Evolutionary conservation across 2,113 vertebrate species (phyloP).

Genomic region (Tenrec ecaudatus): DNA sequence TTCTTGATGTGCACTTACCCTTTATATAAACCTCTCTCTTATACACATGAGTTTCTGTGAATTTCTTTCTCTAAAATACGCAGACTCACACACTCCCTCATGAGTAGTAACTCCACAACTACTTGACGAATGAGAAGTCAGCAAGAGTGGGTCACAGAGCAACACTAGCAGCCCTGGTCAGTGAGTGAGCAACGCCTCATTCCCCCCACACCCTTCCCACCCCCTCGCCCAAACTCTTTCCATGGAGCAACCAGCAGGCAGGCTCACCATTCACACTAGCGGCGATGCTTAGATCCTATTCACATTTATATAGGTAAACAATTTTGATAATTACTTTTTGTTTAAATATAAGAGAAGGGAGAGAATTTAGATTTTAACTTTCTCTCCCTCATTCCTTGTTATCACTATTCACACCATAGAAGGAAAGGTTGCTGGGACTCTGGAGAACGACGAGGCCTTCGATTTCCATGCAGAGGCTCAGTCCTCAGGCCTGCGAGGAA

Average conservation of each 20-base stretch:
- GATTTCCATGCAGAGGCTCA: no score
- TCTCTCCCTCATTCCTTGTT: background rate
- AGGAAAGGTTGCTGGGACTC: background rate
- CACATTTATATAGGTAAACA: background rate
- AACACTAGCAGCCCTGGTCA: background rate
- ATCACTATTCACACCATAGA: background rate
- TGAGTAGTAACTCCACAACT: background rate
- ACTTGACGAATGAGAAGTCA: background rate
- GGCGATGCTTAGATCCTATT: background rate
- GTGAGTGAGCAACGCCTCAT: no score
- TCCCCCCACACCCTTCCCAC: no score
- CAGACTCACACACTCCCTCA: background rate
- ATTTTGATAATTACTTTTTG: background rate
- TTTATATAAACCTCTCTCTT: no score
- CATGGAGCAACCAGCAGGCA: background rate
- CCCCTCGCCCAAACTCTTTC: no score
- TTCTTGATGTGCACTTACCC: no score
- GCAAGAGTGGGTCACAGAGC: background rate
- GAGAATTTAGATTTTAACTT: background rate
- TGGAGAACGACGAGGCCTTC: no score
- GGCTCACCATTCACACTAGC: no score
- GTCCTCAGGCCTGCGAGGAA: no score
- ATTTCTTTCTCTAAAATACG: no score
- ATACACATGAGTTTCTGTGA: no score
- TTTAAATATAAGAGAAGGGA: conserved; percentile 30